These are phyloP conservation scores for Aegotheles bennettii DNA, from an alignment of 2,113 vertebrate genomes.

Conservation along the genomic window DNA sequence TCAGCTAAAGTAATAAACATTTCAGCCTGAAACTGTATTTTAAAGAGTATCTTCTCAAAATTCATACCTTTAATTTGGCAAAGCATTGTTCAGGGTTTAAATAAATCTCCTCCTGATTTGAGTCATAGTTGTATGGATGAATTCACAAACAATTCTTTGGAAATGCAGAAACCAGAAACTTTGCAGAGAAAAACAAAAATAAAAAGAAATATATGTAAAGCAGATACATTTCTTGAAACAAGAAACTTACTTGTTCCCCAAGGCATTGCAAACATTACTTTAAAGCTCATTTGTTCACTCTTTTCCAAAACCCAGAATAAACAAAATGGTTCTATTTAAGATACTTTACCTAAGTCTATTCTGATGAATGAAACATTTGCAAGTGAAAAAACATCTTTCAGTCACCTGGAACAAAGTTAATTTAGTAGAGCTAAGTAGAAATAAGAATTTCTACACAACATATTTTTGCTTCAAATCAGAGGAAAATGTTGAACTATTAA, in stretches of 20 bases:
- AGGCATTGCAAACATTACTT: not conserved
- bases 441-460: not conserved
- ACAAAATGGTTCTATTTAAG: not conserved
- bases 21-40: not conserved
- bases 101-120: not conserved
- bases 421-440: not conserved
- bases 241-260: not conserved
- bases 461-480: not conserved
- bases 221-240: not conserved
- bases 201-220: not conserved
- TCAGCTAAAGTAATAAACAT: conserved; percentile 20
- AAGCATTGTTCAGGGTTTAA: not conserved
- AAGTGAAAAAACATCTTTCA: not conserved
- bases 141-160: not conserved
- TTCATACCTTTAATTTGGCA: conserved; percentile 10
- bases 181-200: not conserved
- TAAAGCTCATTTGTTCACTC: not conserved
- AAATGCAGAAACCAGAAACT: not conserved
- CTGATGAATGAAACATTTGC: not conserved
- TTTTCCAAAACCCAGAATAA: not conserved
- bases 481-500: not conserved
- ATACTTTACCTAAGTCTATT: not conserved
- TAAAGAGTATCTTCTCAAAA: conserved; percentile 14
- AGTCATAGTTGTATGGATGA: not conserved
- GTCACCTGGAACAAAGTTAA: not conserved